Evolutionary conservation across 2,113 vertebrate genomes (phyloP).

Genomic region (Phoenicopterus ruber): DNA sequence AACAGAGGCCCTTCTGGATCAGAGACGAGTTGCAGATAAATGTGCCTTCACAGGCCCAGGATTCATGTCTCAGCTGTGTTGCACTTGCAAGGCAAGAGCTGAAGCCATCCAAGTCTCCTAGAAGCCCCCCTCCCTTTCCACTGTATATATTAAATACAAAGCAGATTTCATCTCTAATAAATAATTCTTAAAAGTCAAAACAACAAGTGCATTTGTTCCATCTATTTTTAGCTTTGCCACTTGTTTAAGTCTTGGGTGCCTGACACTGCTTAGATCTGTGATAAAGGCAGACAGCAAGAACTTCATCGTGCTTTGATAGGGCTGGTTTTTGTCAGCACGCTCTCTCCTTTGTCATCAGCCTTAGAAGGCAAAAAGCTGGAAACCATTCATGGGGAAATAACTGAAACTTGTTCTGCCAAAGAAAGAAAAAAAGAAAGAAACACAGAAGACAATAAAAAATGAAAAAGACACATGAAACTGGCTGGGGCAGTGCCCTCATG

Average conservation of each 20-base stretch:
- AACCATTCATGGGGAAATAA: background rate
- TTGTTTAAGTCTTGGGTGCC: constrained; percentile 30
- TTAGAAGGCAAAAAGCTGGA: constrained; percentile 19
- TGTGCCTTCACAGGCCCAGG: background rate
- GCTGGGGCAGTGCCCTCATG: background rate
- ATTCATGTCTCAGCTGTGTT: background rate
- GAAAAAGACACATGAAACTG: background rate
- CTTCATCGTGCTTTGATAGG: background rate
- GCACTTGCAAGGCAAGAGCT: background rate
- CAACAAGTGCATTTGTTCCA: constrained; percentile 9
- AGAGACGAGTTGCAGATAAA: background rate
- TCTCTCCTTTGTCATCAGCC: constrained; percentile 13
- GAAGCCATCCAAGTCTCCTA: background rate
- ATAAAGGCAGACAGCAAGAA: constrained; percentile 43
- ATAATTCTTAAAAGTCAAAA: constrained; percentile 42
- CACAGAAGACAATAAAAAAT: background rate
- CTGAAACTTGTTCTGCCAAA: background rate
- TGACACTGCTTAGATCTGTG: constrained; percentile 33
- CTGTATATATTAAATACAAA: background rate
- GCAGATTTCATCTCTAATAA: constrained; percentile 29
- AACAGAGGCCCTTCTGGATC: background rate
- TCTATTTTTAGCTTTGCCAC: constrained; percentile 42
- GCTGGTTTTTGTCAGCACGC: constrained; percentile 29
- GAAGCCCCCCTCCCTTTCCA: background rate
- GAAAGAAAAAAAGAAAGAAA: background rate